phyloP scores from a whole-genome alignment of 2,888 invertebrate species.

The Flexamia atlantica region DNA sequence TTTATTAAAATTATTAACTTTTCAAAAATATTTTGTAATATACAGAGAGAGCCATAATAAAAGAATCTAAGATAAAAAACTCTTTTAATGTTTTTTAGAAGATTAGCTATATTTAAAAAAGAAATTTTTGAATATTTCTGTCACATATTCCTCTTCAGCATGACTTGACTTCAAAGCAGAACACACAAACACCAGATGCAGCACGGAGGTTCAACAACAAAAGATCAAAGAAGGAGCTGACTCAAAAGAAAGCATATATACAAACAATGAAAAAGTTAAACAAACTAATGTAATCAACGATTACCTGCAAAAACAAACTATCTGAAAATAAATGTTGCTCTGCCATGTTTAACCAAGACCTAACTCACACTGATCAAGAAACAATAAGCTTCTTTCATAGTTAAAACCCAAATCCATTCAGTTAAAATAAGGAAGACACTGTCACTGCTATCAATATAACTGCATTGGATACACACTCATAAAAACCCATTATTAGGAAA shows the following conservation, averaged over 20 bases:
- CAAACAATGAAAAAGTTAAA: neutral
- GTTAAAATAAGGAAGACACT: neutral
- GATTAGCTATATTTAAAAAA: too few species aligned
- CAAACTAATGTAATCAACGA: neutral
- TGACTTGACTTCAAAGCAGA: constrained; percentile 21
- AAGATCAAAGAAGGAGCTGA: constrained; percentile 3
- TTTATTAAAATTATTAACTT: too few species aligned
- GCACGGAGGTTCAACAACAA: neutral
- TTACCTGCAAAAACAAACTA: constrained; percentile 20
- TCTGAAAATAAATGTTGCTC: neutral
- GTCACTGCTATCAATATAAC: constrained; percentile 7
- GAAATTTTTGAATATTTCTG: too few species aligned
- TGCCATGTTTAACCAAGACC: constrained; percentile 5
- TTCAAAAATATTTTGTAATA: too few species aligned
- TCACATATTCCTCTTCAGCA: neutral
- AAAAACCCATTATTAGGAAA: neutral
- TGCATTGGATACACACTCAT: neutral
- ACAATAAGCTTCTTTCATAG: constrained; percentile 16
- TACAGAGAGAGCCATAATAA: too few species aligned
- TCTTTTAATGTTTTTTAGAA: too few species aligned
- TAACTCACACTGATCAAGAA: neutral
- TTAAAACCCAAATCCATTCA: neutral
- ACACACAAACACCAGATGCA: neutral
- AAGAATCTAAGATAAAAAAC: too few species aligned
- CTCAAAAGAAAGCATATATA: neutral